A percentile compares a stretch with the other conserved stretches of the same genome.
Evolutionary conservation across 2,888 invertebrate genomes (phyloP).

Genomic region (Synanthedon andrenaeformis): DNA sequence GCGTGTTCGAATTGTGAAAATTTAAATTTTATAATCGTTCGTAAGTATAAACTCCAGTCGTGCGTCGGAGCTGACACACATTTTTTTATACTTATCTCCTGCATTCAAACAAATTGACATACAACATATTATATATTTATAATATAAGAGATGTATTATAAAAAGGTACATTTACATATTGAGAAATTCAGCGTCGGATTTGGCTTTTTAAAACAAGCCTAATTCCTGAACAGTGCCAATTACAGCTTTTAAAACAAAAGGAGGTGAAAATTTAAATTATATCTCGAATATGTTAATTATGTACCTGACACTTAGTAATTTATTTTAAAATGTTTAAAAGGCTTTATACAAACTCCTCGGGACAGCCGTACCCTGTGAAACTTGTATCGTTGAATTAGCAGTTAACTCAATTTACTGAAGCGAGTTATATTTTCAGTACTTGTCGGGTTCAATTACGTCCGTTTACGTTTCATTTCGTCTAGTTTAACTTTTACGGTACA

Average conservation of each 20-base stretch:
- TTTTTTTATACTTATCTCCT: no score
- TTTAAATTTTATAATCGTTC: no score
- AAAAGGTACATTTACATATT: no score
- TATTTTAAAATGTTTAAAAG: constrained; percentile 2
- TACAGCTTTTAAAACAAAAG: not conserved
- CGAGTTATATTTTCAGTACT: not conserved
- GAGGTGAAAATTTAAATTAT: no score
- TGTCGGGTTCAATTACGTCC: constrained; percentile 1
- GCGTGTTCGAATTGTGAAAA: no score
- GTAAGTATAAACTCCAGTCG: no score
- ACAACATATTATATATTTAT: no score
- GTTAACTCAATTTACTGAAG: constrained; percentile 1
- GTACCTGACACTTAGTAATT: constrained; percentile 4
- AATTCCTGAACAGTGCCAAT: not conserved
- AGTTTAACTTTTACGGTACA: not conserved
- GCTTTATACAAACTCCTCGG: not conserved
- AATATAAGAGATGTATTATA: no score
- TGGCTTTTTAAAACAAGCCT: not conserved
- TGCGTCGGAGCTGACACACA: no score
- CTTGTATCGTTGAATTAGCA: not conserved
- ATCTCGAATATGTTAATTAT: constrained; percentile 4
- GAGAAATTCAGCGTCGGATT: no score
- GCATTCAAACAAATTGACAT: no score
- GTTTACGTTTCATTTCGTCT: constrained; percentile 1
- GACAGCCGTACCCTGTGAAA: not conserved